phyloP scores from a whole-genome alignment of 2,888 invertebrate genomes.

The Eumacrocentrus americanus region DNA sequence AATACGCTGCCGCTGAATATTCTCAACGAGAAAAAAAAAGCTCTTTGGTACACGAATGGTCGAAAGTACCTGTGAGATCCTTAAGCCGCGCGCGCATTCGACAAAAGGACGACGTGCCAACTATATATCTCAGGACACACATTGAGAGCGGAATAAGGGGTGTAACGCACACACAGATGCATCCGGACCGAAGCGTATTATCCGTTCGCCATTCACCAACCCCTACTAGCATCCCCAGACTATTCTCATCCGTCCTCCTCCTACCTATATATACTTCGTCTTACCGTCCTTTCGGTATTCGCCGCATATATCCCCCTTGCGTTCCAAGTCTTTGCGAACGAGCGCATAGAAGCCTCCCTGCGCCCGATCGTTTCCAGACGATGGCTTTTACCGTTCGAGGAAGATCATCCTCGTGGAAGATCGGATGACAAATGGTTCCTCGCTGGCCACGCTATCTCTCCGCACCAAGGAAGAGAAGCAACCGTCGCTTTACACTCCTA shows the following conservation, averaged over 20 bases:
- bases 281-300: constrained; percentile 5
- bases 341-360: constrained; percentile 25
- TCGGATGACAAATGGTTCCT: constrained; percentile 45
- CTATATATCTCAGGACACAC: constrained; percentile 13
- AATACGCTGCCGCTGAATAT: constrained; percentile 9
- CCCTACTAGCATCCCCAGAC: constrained; percentile 1
- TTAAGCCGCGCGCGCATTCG: constrained; percentile 11
- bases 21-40: constrained; percentile 1
- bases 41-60: constrained; percentile 8
- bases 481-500: constrained; percentile 12
- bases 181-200: constrained; percentile 28
- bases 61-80: constrained; percentile 17
- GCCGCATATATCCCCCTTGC: background rate
- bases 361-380: constrained; percentile 42
- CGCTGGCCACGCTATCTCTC: constrained; percentile 37
- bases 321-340: constrained; percentile 16
- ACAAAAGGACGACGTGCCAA: constrained; percentile 11
- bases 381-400: constrained; percentile 40
- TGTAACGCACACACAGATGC: constrained; percentile 14
- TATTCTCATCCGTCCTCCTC: constrained; percentile 13
- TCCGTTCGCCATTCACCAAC: constrained; percentile 29
- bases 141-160: background rate
- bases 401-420: constrained; percentile 45
- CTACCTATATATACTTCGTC: constrained; percentile 12
- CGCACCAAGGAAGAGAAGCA: constrained; percentile 32